These are phyloP conservation scores for Meta bourneti DNA, from an alignment of 2,888 invertebrate species.

Conservation along the genomic window DNA sequence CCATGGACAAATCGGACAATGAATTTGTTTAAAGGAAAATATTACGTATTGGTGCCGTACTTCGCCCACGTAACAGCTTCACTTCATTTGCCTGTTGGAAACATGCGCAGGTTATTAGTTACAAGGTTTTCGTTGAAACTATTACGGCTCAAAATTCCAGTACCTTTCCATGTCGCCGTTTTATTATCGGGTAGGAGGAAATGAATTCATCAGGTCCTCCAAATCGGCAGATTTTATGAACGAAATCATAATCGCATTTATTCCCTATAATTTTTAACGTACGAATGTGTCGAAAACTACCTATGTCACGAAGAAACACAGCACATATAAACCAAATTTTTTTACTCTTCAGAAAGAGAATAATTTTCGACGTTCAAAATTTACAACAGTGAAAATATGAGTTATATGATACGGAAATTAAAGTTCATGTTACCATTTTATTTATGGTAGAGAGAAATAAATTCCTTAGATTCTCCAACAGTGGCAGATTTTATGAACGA, in stretches of 20 bases:
- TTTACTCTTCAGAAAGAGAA: not conserved
- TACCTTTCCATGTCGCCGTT: not conserved
- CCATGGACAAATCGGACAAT: conserved; percentile 52
- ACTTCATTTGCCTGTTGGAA: conserved; percentile 17
- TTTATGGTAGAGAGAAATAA: not conserved
- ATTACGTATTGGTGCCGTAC: conserved; percentile 44
- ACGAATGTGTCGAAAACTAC: not conserved
- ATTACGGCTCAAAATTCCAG: not conserved
- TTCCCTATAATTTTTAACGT: not conserved
- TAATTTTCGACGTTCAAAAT: too few species aligned
- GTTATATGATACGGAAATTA: not conserved
- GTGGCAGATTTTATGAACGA: not conserved
- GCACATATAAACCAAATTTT: not conserved
- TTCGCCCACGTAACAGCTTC: conserved; percentile 47
- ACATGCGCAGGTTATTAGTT: conserved; percentile 9
- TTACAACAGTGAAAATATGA: not conserved
- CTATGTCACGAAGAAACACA: not conserved
- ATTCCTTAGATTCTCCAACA: not conserved
- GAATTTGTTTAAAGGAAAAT: conserved; percentile 39
- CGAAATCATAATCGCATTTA: not conserved
- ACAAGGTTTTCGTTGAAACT: conserved; percentile 23
- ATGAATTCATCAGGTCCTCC: not conserved
- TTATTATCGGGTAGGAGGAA: not conserved
- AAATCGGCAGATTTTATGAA: not conserved
- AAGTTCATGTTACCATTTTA: not conserved